A percentile compares a stretch with the other conserved stretches of the same genome.
These are phyloP conservation scores for Meteorus cinctellus DNA, from an alignment of 2,888 invertebrate species.

Conservation along the genomic window DNA sequence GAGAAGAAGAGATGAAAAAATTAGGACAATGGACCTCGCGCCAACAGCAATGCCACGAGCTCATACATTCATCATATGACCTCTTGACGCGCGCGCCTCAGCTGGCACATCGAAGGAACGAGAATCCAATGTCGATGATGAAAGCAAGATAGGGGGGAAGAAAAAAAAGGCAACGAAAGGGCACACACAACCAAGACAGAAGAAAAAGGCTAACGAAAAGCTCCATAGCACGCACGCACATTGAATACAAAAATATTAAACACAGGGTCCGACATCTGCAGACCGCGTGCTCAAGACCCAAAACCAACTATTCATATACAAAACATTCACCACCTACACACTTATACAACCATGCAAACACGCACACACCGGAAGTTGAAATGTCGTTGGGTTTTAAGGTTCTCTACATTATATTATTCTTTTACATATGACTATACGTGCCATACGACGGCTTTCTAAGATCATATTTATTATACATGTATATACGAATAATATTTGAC, in stretches of 20 bases:
- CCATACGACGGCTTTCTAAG: conserved; percentile 54
- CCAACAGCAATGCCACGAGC: conserved; percentile 13
- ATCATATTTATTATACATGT: conserved; percentile 48
- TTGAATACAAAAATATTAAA: conserved; percentile 37
- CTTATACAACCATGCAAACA: background rate
- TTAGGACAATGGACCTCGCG: conserved; percentile 42
- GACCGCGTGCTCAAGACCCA: conserved; percentile 47
- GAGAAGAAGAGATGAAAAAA: conserved; percentile 13
- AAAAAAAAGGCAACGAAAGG: conserved; percentile 13
- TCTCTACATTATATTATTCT: conserved; percentile 16
- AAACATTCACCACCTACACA: background rate
- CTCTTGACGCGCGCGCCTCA: conserved; percentile 37
- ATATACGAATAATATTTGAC: conserved; percentile 46
- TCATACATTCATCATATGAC: background rate
- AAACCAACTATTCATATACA: conserved; percentile 20
- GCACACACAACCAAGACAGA: background rate
- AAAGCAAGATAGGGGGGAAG: conserved; percentile 32
- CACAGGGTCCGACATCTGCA: conserved; percentile 51
- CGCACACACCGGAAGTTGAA: conserved; percentile 21
- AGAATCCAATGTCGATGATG: conserved; percentile 40
- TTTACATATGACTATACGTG: conserved; percentile 41
- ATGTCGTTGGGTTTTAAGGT: conserved; percentile 19
- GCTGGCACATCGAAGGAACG: conserved; percentile 39
- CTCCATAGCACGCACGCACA: conserved; percentile 32
- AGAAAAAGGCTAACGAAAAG: conserved; percentile 32